These are phyloP conservation scores for Melanostoma scalare DNA, from an alignment of 2,888 invertebrate genomes.

Conservation along the genomic window DNA sequence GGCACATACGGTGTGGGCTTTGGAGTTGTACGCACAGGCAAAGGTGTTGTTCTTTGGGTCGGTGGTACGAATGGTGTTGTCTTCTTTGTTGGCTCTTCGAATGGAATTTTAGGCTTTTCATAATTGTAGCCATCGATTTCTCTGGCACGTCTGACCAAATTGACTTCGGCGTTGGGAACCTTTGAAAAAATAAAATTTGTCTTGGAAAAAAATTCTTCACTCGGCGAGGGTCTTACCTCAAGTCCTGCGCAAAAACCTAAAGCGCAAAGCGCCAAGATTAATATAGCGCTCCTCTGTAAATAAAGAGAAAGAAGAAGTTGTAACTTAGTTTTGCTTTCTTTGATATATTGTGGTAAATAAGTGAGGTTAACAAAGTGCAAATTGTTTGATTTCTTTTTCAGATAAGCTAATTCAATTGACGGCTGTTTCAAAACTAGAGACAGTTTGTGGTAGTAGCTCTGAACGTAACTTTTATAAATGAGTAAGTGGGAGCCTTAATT, in stretches of 20 bases:
- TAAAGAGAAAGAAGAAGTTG: constrained; percentile 8
- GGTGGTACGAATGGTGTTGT: constrained; percentile 41
- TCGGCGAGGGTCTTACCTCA: constrained; percentile 27
- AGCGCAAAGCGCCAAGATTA: constrained; percentile 79
- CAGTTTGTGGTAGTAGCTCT: no score
- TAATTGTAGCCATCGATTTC: constrained; percentile 78
- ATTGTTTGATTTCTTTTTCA: no score
- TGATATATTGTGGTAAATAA: no score
- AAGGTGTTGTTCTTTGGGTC: constrained; percentile 19
- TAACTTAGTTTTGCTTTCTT: not conserved
- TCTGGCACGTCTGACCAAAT: constrained; percentile 75
- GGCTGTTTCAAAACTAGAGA: no score
- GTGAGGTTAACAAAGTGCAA: no score
- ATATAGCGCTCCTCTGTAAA: constrained; percentile 79
- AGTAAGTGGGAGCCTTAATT: no score
- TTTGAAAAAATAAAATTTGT: constrained; percentile 26
- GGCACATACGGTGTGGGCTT: constrained; percentile 7
- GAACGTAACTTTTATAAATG: no score
- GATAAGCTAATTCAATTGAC: no score
- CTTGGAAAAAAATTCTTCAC: not conserved
- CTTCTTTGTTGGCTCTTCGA: constrained; percentile 72
- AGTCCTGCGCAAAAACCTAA: constrained; percentile 43
- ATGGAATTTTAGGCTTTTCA: constrained; percentile 77
- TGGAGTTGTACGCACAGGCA: constrained; percentile 7
- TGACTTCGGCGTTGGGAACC: constrained; percentile 33